A percentile compares a stretch with the other conserved stretches of the same genome.
These are phyloP conservation scores for Bombus huntii DNA, from an alignment of 1,140 invertebrate genomes.

Conservation along the genomic window DNA sequence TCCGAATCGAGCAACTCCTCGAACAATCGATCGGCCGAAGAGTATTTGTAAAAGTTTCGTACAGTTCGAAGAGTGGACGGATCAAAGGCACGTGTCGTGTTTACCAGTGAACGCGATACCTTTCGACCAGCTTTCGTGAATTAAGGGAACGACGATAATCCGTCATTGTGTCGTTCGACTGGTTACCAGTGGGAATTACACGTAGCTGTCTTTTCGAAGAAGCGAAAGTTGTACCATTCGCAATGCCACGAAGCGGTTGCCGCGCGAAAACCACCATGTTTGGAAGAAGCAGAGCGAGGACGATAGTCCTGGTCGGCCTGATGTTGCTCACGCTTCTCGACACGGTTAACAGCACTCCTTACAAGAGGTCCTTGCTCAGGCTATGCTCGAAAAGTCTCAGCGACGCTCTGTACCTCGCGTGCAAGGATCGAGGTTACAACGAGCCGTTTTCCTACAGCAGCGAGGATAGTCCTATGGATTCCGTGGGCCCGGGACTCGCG, in stretches of 20 bases:
- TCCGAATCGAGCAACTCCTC: background rate
- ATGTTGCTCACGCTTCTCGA: conserved; percentile 50
- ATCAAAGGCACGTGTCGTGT: too few species aligned
- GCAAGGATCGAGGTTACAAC: conserved; percentile 73
- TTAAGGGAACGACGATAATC: too few species aligned
- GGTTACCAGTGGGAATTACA: too few species aligned
- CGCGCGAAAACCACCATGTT: background rate
- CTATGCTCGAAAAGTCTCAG: conserved; percentile 73
- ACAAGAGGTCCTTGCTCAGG: conserved; percentile 54
- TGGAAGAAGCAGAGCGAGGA: background rate
- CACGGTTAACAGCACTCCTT: conserved; percentile 10
- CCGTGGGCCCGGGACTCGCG: conserved; percentile 71
- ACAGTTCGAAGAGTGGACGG: too few species aligned
- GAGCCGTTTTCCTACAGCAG: conserved; percentile 72
- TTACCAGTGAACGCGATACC: too few species aligned
- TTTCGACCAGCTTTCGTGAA: too few species aligned
- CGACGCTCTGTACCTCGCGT: conserved; percentile 71
- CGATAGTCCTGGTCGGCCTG: conserved; percentile 37
- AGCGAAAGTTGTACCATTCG: background rate
- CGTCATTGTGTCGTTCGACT: too few species aligned
- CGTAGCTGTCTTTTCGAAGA: background rate
- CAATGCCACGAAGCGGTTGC: conserved; percentile 14
- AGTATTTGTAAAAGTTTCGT: too few species aligned
- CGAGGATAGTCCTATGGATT: conserved; percentile 59
- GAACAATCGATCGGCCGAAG: background rate